phyloP scores from a whole-genome alignment of 2,888 invertebrate species.

The Synanthedon vespiformis region DNA sequence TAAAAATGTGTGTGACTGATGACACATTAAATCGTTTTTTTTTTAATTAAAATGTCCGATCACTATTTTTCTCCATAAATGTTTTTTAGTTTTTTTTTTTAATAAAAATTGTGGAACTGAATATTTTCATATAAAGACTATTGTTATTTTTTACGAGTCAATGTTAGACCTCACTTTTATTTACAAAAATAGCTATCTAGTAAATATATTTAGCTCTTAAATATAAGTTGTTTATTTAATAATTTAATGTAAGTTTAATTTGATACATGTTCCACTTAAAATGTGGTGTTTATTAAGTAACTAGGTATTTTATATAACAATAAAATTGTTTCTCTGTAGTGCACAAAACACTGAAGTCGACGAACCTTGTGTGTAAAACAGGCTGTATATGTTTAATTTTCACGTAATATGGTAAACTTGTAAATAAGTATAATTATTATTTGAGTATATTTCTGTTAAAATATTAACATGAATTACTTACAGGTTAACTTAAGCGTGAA shows the following conservation, averaged over 20 bases:
- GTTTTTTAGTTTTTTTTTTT: no score
- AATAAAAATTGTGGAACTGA: no score
- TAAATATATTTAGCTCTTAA: no score
- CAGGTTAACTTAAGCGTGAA: constrained; percentile 36
- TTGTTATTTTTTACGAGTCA: not conserved
- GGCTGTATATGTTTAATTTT: not conserved
- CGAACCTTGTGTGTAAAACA: not conserved
- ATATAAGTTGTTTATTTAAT: no score
- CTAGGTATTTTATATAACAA: not conserved
- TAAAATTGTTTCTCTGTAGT: constrained; percentile 25
- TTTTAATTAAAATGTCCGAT: no score
- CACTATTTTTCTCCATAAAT: no score
- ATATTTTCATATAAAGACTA: not conserved
- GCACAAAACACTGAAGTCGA: constrained; percentile 36
- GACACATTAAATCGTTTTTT: no score
- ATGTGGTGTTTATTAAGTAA: no score
- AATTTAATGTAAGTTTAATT: no score
- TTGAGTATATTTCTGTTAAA: constrained; percentile 38
- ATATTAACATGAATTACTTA: constrained; percentile 36
- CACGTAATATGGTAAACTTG: constrained; percentile 1
- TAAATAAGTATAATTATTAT: constrained; percentile 6
- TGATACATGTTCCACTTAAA: no score
- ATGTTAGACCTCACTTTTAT: not conserved
- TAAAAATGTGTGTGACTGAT: no score
- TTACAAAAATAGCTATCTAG: not conserved